phyloP scores from a whole-genome alignment of 1,140 invertebrate species.

The Mycetomoellerius zeteki region DNA sequence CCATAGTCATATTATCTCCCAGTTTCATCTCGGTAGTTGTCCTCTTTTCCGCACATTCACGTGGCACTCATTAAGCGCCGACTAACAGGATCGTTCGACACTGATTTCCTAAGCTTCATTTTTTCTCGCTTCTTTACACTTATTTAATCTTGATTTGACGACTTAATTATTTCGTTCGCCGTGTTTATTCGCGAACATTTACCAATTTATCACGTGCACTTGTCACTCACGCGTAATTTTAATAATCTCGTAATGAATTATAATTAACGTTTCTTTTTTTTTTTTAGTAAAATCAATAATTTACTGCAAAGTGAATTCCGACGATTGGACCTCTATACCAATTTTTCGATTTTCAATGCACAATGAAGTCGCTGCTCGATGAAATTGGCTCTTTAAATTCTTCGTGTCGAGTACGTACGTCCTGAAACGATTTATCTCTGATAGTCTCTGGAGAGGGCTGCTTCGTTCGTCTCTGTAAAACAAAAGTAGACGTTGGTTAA shows the following conservation, averaged over 20 bases:
- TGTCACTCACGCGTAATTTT: neutral
- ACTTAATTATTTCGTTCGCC: slow-evolving; percentile 13
- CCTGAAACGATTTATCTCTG: slow-evolving; percentile 9
- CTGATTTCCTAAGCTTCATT: neutral
- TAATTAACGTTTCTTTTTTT: slow-evolving; percentile 48
- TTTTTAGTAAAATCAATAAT: slow-evolving; percentile 7
- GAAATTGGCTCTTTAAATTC: slow-evolving; percentile 43
- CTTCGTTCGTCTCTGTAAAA: slow-evolving; percentile 47
- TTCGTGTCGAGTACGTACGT: neutral
- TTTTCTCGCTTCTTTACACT: slow-evolving; percentile 24
- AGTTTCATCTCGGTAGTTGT: slow-evolving; percentile 73
- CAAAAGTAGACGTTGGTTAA: slow-evolving; percentile 33
- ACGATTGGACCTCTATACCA: no score
- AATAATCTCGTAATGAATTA: neutral
- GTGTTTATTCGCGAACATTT: slow-evolving; percentile 10
- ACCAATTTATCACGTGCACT: slow-evolving; percentile 2
- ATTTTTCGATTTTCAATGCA: slow-evolving; percentile 13
- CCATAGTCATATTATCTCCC: slow-evolving; percentile 75
- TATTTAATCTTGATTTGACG: slow-evolving; percentile 1
- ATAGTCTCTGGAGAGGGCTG: slow-evolving; percentile 16
- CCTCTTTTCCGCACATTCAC: neutral
- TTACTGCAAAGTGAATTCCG: neutral
- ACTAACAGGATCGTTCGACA: neutral
- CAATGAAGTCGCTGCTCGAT: neutral
- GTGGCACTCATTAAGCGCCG: slow-evolving; percentile 44